Evolutionary conservation across 2,113 vertebrate genomes (phyloP), one percentile per base, ranked within the genome.

Genomic region (Acrocephalus arundinaceus): DNA sequence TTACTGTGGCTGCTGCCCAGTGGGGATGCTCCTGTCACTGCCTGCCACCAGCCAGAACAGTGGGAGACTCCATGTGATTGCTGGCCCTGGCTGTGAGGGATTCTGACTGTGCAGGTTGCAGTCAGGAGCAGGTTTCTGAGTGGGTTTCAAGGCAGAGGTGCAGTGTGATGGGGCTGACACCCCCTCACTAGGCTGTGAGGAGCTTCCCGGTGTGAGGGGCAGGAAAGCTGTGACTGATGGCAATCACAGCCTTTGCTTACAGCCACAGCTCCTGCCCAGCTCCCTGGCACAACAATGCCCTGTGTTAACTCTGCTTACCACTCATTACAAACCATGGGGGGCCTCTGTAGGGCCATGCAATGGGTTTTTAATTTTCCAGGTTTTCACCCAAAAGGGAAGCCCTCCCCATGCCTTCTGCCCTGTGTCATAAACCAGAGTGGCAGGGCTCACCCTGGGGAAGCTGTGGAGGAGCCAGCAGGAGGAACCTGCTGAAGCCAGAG

Each of bases 211-310:
- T 0, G 1, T 0, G 1, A 89, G 18, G 46, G 20, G 18, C 0
- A 0, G 58, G 61, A 59, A 31, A 62, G 48, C 58, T 1, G 4
- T 0, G 0, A 23, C 62, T 0, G 0, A 43, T 18, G 6, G 17
- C 58, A 71, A 45, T 28, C 19, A 7, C 35, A 48, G 68, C n/a
- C 41, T 27, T 55, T 0, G 2, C 58, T 71, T 33, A 9, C 59
- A 62, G 72, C 33, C n/a, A 61, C 41, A 24, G 20, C 79, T 76
- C 49, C 72, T 31, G 35, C 65, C 61, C 55, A 9, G 39, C 65
- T 61, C 37, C 41, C 59, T 1, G 2, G 68, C 3, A 3, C 57
- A 59, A 55, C 67, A 35, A 27, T 21, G 57, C 11, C 43, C 39
- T 23, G 18, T 4, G 3, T 33, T 46, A 65, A 23, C 15, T 54